phyloP scores from a whole-genome alignment of 2,888 invertebrate species.

The Heliconius cydno region DNA sequence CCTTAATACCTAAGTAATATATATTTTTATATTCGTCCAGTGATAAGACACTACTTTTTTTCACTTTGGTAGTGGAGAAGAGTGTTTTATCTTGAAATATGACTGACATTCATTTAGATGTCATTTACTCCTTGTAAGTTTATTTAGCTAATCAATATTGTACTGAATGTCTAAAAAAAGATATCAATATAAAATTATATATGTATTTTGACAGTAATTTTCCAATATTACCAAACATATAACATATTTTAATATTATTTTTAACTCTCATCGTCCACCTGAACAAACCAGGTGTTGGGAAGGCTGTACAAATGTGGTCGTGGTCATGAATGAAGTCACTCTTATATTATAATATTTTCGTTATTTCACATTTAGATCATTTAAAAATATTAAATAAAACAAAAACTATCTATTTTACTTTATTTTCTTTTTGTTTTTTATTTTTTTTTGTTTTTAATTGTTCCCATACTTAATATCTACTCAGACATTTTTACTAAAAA shows the following conservation, averaged over 20 bases:
- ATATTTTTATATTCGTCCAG: too few species aligned
- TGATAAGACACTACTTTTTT: too few species aligned
- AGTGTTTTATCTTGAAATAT: too few species aligned
- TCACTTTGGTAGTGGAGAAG: too few species aligned
- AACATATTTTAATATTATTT: slow-evolving; percentile 11
- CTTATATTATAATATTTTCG: slow-evolving; percentile 1
- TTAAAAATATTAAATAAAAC: background rate
- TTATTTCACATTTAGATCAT: background rate
- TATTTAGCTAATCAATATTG: too few species aligned
- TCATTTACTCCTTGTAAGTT: too few species aligned
- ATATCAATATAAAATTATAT: background rate
- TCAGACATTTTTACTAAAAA: too few species aligned
- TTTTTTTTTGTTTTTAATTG: background rate
- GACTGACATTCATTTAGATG: too few species aligned
- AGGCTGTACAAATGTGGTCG: slow-evolving; percentile 13
- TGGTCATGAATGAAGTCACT: slow-evolving; percentile 18
- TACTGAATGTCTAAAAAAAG: too few species aligned
- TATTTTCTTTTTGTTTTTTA: background rate
- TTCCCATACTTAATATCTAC: too few species aligned
- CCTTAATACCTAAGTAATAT: too few species aligned
- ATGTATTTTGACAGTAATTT: slow-evolving; percentile 9
- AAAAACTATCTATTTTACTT: background rate
- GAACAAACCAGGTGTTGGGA: slow-evolving; percentile 15
- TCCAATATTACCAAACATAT: background rate
- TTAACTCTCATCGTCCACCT: slow-evolving; percentile 1